Evolutionary conservation across 1,140 invertebrate genomes (phyloP).

Genomic region (Leptopilina clavipes): DNA sequence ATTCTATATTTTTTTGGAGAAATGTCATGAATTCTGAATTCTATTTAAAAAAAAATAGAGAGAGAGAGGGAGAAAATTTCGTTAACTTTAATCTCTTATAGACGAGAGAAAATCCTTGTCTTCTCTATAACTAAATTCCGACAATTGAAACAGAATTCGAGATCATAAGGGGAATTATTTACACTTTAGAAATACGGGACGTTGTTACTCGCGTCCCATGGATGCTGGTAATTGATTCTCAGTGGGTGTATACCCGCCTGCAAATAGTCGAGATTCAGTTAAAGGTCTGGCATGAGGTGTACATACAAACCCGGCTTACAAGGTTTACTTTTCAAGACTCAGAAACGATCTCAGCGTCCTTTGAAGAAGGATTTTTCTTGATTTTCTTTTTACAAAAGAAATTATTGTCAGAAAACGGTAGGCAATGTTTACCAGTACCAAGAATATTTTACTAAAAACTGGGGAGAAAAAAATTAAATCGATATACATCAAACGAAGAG

Average conservation of each 20-base stretch:
- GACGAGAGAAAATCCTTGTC: too few relatives aligned
- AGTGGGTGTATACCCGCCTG: constrained; percentile 3
- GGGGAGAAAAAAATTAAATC: too few relatives aligned
- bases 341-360: not conserved
- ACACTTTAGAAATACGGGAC: not conserved
- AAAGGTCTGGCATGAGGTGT: not conserved
- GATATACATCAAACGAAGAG: too few relatives aligned
- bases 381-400: constrained; percentile 1
- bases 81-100: too few relatives aligned
- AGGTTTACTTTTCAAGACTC: constrained; percentile 14
- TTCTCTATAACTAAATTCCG: not conserved
- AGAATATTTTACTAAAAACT: not conserved
- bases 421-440: not conserved
- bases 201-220: not conserved
- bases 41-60: too few relatives aligned
- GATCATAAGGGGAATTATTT: constrained; percentile 14
- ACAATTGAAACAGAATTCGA: constrained; percentile 18
- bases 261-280: constrained; percentile 30
- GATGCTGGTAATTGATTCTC: constrained; percentile 21
- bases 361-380: too few relatives aligned
- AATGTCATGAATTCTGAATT: too few relatives aligned
- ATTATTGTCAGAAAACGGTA: not conserved
- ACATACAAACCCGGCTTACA: constrained; percentile 15
- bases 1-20: too few relatives aligned
- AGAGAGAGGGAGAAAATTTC: too few relatives aligned